These are phyloP conservation scores for Alcedo atthis DNA, from an alignment of 2,797 vertebrate species.

Conservation along the genomic window DNA sequence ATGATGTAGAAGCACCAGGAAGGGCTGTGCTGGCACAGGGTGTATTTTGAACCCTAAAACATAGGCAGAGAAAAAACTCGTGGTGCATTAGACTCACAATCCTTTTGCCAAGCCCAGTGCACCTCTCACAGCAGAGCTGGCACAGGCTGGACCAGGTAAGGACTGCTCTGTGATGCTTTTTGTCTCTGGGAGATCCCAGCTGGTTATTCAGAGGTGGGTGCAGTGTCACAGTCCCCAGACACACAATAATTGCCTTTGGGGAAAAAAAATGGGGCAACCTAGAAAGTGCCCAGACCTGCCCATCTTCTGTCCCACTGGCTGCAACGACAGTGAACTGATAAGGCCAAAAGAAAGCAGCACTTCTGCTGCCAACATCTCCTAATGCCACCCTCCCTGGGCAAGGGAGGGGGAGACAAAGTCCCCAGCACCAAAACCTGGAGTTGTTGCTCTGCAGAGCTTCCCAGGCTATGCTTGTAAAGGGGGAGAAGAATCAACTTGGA, in stretches of 20 bases:
- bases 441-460: neutral
- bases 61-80: neutral
- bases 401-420: neutral
- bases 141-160: neutral
- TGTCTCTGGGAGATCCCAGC: neutral
- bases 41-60: neutral
- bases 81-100: neutral
- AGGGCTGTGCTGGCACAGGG: neutral
- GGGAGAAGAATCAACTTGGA: neutral
- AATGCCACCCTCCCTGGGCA: accelerated
- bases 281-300: neutral
- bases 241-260: neutral
- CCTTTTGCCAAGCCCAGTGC: neutral
- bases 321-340: neutral
- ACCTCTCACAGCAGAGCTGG: neutral
- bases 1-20: neutral
- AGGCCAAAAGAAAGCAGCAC: neutral
- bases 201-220: neutral
- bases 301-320: neutral
- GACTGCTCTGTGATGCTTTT: accelerated
- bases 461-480: neutral
- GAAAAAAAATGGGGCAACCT: neutral
- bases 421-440: neutral
- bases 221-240: neutral
- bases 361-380: neutral